Evolutionary conservation across 2,888 invertebrate species (phyloP), one percentile per base, ranked within the genome.

Genomic region (Fragum fragum): DNA sequence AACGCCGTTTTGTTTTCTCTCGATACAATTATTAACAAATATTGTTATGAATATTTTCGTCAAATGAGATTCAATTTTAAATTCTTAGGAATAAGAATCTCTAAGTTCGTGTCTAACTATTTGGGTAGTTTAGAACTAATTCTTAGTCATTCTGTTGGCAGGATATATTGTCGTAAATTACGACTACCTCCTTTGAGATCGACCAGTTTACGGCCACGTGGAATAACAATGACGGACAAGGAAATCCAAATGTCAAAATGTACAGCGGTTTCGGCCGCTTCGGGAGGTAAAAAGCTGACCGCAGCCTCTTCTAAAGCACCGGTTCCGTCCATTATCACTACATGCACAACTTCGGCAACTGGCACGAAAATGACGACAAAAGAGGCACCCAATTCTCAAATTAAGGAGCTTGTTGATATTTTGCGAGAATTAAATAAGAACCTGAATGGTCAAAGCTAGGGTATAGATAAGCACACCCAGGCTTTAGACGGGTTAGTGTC

Each of bases 11-110:
- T 21, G 70, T 23, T 53, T 53, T 53, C 59, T 16, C 70, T 26
- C 29, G 32, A 16, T 26, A 29, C 52, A 55, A 59, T 39, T 72
- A 29, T 36, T 59, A 36, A 72, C 72, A 55, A 72, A n/a, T 6
- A 28, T 72, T 57, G 14, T 71, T 52, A n/a, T n/a, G n/a, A n/a
- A n/a, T 47, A 7, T 57, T 21, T 72, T 39, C 21, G 59, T 72
- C 29, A 53, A 29, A 7, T 21, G n/a, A 57, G 57, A 71, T 47
- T 53, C 28, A 26, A 26, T 32, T 29, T 29, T 16, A n/a, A 59
- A 72, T 72, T 72, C 39, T 23, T 72, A 29, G 72, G 72, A 72
- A 72, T 72, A 72, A 32, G 28, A 36, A 36, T 57, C 32, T 59
- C 26, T 7, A 11, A n/a, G n/a, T n/a, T n/a, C n/a, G n/a, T 57